phyloP scores from a whole-genome alignment of 2,797 vertebrate genomes.

The Eulemur rubriventer region DNA sequence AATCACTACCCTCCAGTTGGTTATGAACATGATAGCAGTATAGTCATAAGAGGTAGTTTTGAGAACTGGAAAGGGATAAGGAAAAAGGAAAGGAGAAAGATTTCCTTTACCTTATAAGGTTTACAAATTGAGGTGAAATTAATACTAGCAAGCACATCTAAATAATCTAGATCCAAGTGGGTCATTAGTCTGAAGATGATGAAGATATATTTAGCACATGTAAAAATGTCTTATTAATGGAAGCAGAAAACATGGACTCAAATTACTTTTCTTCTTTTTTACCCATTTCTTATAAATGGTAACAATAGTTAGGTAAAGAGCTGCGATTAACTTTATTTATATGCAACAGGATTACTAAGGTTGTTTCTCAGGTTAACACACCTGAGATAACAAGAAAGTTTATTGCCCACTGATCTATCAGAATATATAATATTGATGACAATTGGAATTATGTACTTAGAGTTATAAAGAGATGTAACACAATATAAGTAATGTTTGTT shows the following conservation, averaged over 20 bases:
- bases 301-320: neutral
- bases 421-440: neutral
- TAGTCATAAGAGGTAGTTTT: neutral
- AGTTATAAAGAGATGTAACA: neutral
- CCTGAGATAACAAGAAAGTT: neutral
- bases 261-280: neutral
- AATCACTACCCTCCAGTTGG: neutral
- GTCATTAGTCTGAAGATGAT: neutral
- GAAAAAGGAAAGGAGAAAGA: neutral
- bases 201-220: neutral
- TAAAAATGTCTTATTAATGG: neutral
- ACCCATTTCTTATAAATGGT: neutral
- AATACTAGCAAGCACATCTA: neutral
- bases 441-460: neutral
- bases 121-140: neutral
- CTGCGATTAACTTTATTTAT: neutral
- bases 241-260: neutral
- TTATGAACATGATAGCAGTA: neutral
- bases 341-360: neutral
- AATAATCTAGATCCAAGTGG: neutral
- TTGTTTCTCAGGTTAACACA: neutral
- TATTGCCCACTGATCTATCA: neutral
- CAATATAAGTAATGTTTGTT: neutral
- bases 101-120: neutral
- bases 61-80: neutral